phyloP scores from a whole-genome alignment of 2,888 invertebrate genomes.

The Dynastes tityus region DNA sequence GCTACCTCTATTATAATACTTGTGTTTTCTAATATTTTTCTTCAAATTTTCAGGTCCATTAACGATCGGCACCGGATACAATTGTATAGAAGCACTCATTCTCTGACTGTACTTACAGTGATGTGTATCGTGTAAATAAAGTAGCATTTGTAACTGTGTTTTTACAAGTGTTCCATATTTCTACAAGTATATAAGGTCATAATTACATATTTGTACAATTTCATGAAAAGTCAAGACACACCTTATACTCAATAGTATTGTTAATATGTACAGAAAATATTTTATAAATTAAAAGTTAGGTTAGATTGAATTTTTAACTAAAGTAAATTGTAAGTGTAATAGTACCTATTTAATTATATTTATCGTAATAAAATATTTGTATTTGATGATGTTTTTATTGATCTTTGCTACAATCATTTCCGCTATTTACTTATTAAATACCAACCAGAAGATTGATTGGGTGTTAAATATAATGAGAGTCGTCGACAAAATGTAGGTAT shows the following conservation, averaged over 20 bases:
- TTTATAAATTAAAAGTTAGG: constrained; percentile 13
- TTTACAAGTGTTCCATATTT: background rate
- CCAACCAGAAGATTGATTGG: too few relatives aligned
- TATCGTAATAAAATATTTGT: constrained; percentile 37
- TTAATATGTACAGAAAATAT: constrained; percentile 35
- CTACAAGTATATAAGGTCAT: background rate
- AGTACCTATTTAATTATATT: constrained; percentile 29
- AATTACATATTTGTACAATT: background rate
- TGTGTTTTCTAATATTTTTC: background rate
- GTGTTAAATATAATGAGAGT: too few relatives aligned
- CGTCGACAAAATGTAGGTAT: too few relatives aligned
- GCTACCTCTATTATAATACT: too few relatives aligned
- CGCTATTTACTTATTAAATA: too few relatives aligned
- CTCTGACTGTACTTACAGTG: constrained; percentile 49
- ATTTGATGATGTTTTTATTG: constrained; percentile 12
- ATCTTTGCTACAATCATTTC: too few relatives aligned
- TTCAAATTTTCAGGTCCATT: constrained; percentile 40
- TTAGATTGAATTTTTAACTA: constrained; percentile 29
- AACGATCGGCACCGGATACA: constrained; percentile 36
- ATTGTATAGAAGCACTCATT: constrained; percentile 44
- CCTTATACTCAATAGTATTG: constrained; percentile 13
- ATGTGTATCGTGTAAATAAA: constrained; percentile 41
- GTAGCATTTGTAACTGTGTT: constrained; percentile 17
- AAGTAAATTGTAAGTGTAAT: background rate
- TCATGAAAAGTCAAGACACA: background rate